These are phyloP conservation scores for Mormyrus proboscirostris DNA, from an alignment of 2,797 vertebrate genomes.

Conservation along the genomic window DNA sequence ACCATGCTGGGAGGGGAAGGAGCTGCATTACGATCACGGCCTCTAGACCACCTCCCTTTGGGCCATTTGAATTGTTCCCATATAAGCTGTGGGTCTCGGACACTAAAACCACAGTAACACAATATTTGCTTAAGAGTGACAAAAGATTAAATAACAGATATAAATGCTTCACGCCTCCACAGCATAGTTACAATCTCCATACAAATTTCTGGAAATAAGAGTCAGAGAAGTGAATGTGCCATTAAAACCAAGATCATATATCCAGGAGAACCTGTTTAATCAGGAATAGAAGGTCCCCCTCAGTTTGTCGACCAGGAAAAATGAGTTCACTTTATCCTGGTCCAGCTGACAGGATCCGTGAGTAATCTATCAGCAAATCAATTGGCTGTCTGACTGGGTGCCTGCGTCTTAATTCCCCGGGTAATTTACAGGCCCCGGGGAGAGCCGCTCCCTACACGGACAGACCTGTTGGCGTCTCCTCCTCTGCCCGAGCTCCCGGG, in stretches of 20 bases:
- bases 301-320: background rate
- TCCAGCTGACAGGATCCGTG: background rate
- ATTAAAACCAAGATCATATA: background rate
- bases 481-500: too few species aligned
- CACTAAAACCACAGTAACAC: background rate
- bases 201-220: background rate
- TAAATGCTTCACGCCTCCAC: background rate
- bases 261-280: background rate
- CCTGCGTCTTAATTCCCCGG: background rate
- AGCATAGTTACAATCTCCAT: background rate
- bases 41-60: background rate
- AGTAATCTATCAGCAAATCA: constrained; percentile 9
- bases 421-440: background rate
- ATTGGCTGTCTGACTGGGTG: background rate
- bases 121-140: background rate
- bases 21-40: background rate
- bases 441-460: background rate
- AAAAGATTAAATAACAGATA: background rate
- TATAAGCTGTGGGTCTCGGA: background rate
- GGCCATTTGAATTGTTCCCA: background rate
- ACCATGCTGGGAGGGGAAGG: background rate
- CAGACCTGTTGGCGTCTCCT: background rate
- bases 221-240: background rate
- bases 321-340: background rate
- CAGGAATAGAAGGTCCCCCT: background rate